Evolutionary conservation across 2,113 vertebrate species (phyloP), one percentile per base, ranked within the genome.

Genomic region (Felis chaus): DNA sequence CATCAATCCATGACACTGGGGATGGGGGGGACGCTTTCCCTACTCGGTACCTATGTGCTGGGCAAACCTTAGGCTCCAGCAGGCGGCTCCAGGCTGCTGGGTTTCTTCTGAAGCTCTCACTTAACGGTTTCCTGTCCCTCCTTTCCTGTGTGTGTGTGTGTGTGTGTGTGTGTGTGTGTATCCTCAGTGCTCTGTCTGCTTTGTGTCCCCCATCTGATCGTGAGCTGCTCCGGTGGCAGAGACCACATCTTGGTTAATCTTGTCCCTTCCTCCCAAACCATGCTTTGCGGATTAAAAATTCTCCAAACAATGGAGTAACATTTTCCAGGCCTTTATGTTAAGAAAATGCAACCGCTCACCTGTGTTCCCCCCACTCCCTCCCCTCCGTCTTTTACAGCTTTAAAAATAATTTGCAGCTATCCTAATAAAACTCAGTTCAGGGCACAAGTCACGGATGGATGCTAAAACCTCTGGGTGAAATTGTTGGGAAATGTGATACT

Each of bases 41-140:
- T n/a, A 2, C 11, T 2, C 0, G 0, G 27, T 7, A 33, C 18
- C 41, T 11, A 57, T 0, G 41, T 21, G 79, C 45, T 11, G 87
- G 66, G 27, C 48, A 31, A 41, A 16, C 3, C 36, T 61, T 69
- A 45, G 45, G 21, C 11, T n/a, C 31, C 5, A 15, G 57, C 3
- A 2, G 55, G 5, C 11, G n/a, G 45, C 21, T 82, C 33, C 48
- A 79, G 33, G 66, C 66, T 6, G 19, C 53, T 65, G 57, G 15
- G 14, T 33, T 74, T 21, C 15, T 21, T n/a, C 14, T 3, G 25
- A 48, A 79, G 16, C 16, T 63, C 61, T 68, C 57, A 8, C 69
- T 61, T 39, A 6, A 12, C 36, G 33, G 69, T 63, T 68, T 39
- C 39, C 18, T 82, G 66, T 57, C 15, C 29, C 36, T 65, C 33